Evolutionary conservation across 1,140 invertebrate genomes (phyloP), one percentile per base, ranked within the genome.

Genomic region (Teleogryllus occipitalis): DNA sequence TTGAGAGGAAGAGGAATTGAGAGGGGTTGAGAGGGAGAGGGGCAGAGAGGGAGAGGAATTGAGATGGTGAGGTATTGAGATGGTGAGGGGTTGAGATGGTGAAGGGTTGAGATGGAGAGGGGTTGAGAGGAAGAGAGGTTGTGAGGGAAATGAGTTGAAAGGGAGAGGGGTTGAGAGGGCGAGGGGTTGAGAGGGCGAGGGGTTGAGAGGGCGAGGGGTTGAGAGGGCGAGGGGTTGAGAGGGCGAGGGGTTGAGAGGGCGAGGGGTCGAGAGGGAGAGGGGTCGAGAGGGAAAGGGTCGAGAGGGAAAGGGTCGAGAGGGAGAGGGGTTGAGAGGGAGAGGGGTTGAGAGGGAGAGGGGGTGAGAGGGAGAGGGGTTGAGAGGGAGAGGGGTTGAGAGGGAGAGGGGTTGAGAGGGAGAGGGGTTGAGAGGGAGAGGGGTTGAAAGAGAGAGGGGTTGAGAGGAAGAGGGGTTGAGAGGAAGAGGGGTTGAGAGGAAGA

Each of bases 321-420:
- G 65, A 3, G 1, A n/a, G 1, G n/a, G 6, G n/a, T 1, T 15
- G 14, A 72, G n/a, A 2, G n/a, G n/a, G n/a, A 72, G n/a, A 15
- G n/a, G 14, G 65, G 54, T 8, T n/a, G n/a, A n/a, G n/a, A n/a
- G n/a, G n/a, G n/a, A n/a, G n/a, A n/a, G n/a, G n/a, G n/a, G n/a
- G n/a, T 12, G 54, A 72, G 8, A 18, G 18, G 54, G 54, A 72
- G 54, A 72, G 18, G 1, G n/a, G n/a, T n/a, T 72, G 65, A 72
- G 65, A 72, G 65, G 65, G 10, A 72, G 8, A 72, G 54, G 1
- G n/a, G 14, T 14, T 72, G 65, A 72, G n/a, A 72, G 65, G n/a
- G 76, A 47, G n/a, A 77, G 76, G 65, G n/a, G 14, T 72, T 72
- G n/a, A 72, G n/a, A 72, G 14, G n/a, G 27, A 77, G 10, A 77